A percentile compares a stretch with the other conserved stretches of the same genome.
These are phyloP conservation scores for Bagarius yarrelli DNA, from an alignment of 2,113 vertebrate species.

Conservation along the genomic window DNA sequence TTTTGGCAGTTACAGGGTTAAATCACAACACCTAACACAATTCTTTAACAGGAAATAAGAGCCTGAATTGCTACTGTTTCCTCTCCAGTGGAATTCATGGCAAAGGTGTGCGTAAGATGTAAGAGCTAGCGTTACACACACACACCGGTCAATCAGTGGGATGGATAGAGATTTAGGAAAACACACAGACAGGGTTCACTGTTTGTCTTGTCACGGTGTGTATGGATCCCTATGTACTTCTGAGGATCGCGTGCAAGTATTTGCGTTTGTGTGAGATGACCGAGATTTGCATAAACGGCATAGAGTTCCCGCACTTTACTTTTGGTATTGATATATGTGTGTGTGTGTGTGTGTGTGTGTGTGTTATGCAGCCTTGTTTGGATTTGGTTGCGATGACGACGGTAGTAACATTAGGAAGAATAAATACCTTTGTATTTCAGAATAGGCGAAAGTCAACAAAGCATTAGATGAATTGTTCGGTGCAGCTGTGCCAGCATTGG, in stretches of 20 bases:
- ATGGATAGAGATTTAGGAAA: neutral
- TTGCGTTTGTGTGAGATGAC: slow-evolving; percentile 64
- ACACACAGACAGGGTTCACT: neutral
- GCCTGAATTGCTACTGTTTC: too few relatives aligned
- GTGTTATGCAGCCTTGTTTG: neutral
- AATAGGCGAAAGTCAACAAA: neutral
- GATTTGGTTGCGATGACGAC: neutral
- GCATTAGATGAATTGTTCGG: neutral
- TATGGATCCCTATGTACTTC: too few relatives aligned
- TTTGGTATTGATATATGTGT: slow-evolving; percentile 1
- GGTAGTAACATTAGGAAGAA: neutral
- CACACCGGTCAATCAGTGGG: neutral
- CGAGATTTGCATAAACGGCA: slow-evolving; percentile 2
- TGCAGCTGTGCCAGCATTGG: neutral
- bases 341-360: slow-evolving; percentile 38
- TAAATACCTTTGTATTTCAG: neutral
- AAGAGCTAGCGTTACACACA: neutral
- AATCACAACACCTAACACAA: too few relatives aligned
- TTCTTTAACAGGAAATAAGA: too few relatives aligned
- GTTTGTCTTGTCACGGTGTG: too few relatives aligned
- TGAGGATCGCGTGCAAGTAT: slow-evolving; percentile 32
- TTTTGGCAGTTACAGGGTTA: too few relatives aligned
- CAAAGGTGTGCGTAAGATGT: neutral
- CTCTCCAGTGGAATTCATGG: too few relatives aligned
- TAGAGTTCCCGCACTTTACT: neutral